Percentiles rank a stretch among this genome's conserved stretches.
phyloP scores from a whole-genome alignment of 2,888 invertebrate genomes.

The Acrobasis suavella region DNA sequence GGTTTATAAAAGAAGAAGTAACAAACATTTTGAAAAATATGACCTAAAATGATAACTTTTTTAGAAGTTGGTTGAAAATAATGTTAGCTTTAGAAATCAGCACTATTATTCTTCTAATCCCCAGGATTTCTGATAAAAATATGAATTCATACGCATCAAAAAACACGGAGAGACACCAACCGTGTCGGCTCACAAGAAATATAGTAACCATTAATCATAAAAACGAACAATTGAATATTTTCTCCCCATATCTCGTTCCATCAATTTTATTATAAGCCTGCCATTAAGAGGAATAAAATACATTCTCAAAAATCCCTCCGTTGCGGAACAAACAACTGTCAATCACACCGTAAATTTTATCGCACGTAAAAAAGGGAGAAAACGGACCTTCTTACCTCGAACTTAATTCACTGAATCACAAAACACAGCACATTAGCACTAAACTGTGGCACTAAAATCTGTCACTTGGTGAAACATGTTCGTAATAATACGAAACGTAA shows the following conservation, averaged over 20 bases:
- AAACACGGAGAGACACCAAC: neutral
- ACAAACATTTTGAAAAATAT: too few relatives aligned
- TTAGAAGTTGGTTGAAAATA: too few relatives aligned
- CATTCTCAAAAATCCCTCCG: constrained; percentile 16
- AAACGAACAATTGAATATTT: constrained; percentile 19
- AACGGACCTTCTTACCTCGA: constrained; percentile 36
- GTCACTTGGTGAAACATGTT: constrained; percentile 32
- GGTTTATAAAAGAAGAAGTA: too few relatives aligned
- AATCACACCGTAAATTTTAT: constrained; percentile 26
- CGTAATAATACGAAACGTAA: constrained; percentile 32
- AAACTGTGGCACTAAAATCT: constrained; percentile 38
- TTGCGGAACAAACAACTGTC: constrained; percentile 24
- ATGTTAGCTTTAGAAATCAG: too few relatives aligned
- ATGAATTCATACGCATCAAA: neutral
- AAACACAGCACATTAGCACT: constrained; percentile 43
- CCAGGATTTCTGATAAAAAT: neutral
- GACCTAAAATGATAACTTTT: too few relatives aligned
- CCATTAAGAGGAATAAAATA: constrained; percentile 22
- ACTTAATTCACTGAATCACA: constrained; percentile 40
- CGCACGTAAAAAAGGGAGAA: constrained; percentile 11
- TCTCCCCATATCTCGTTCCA: constrained; percentile 31
- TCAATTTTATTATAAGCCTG: constrained; percentile 49
- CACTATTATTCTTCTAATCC: too few relatives aligned
- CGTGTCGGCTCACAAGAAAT: constrained; percentile 5
- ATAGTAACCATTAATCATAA: constrained; percentile 18